A percentile compares a stretch with the other conserved stretches of the same genome.
Evolutionary conservation across 2,113 vertebrate species (phyloP).

Genomic region (Arizona elegans): DNA sequence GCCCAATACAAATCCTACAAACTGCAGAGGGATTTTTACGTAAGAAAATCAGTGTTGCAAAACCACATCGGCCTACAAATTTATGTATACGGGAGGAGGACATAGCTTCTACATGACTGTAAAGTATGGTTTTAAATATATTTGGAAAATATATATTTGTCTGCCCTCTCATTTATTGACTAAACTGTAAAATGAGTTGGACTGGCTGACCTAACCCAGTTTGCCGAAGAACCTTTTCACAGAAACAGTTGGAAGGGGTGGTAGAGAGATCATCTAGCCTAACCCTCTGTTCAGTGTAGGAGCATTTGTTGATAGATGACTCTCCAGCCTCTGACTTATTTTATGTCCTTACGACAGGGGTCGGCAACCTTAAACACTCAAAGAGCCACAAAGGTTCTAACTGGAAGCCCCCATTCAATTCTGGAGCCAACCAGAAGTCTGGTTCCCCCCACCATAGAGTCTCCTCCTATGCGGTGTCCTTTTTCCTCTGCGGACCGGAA

Average conservation of each 20-base stretch:
- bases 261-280: background rate
- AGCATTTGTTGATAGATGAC: no score
- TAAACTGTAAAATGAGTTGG: background rate
- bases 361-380: no score
- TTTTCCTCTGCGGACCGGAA: no score
- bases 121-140: fast-evolving
- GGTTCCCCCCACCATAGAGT: no score
- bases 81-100: background rate
- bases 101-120: fast-evolving
- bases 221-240: background rate
- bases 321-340: background rate
- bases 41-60: background rate
- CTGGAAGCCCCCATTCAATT: no score
- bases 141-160: background rate
- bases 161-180: fast-evolving
- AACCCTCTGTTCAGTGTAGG: background rate
- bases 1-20: background rate
- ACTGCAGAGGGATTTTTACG: background rate
- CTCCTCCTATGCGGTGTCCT: no score
- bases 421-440: no score
- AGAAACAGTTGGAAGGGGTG: background rate
- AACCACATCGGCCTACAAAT: background rate
- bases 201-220: no score
- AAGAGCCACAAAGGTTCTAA: no score
- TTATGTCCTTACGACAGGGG: background rate